Percentiles rank a stretch among this genome's conserved stretches.
phyloP scores from a whole-genome alignment of 2,888 invertebrate species.

The Idaea biselata region DNA sequence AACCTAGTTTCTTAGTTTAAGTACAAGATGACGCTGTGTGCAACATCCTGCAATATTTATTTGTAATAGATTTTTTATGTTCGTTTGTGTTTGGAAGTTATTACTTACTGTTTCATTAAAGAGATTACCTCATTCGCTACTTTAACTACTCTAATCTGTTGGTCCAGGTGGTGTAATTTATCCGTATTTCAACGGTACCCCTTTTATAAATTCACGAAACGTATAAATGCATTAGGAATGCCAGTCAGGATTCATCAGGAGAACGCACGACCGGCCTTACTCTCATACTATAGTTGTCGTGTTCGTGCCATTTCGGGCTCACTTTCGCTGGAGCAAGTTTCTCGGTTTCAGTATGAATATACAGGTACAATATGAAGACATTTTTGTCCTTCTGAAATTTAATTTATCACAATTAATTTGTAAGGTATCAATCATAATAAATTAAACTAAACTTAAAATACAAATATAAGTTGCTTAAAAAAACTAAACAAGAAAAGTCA shows the following conservation, averaged over 20 bases:
- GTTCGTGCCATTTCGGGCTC: slow-evolving; percentile 9
- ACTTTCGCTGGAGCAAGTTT: slow-evolving; percentile 13
- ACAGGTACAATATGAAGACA: not conserved
- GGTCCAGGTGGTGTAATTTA: slow-evolving; percentile 14
- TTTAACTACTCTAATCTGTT: not conserved
- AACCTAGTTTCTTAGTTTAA: no score
- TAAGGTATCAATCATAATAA: no score
- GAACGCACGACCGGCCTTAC: slow-evolving; percentile 24
- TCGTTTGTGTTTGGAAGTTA: no score
- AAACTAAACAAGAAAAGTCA: no score
- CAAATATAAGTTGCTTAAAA: no score
- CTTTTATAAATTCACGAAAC: slow-evolving; percentile 22
- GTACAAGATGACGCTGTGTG: no score
- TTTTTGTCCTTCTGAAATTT: no score
- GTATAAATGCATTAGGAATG: slow-evolving; percentile 27
- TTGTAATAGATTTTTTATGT: no score
- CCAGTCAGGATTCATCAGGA: slow-evolving; percentile 18
- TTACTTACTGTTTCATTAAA: not conserved
- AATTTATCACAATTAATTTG: no score
- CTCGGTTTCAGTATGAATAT: not conserved
- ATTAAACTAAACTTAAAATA: no score
- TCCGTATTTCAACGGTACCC: slow-evolving; percentile 10
- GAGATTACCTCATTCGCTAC: not conserved
- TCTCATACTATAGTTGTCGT: slow-evolving; percentile 6
- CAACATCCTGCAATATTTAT: no score